Percentiles rank a stretch among this genome's conserved stretches.
Conservation (phyloP, 1,140 invertebrate genomes). For the Drosophila biarmipes region DNA sequence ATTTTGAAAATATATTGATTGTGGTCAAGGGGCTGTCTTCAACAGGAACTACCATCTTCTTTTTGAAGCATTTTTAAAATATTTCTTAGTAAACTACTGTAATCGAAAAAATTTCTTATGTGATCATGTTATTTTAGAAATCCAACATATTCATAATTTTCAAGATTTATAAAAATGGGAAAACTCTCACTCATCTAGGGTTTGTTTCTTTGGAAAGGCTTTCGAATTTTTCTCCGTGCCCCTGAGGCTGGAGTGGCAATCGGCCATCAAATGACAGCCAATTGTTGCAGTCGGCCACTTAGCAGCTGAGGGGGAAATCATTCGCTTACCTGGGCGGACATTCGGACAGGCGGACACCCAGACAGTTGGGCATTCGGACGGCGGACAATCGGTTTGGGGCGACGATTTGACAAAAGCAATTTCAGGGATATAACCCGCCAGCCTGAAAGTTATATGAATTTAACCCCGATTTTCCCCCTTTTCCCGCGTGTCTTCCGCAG, state of each 20-base stretch:
- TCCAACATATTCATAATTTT: too few relatives aligned
- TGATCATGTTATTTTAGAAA: too few relatives aligned
- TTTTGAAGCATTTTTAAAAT: too few relatives aligned
- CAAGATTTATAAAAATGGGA: too few relatives aligned
- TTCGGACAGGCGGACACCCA: slow-evolving; percentile 17
- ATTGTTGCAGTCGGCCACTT: slow-evolving; percentile 79
- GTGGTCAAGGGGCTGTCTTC: too few relatives aligned
- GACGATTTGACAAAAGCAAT: slow-evolving; percentile 77
- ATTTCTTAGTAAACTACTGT: too few relatives aligned
- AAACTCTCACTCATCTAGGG: too few relatives aligned
- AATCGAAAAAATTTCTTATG: too few relatives aligned
- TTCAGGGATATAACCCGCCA: slow-evolving; percentile 41
- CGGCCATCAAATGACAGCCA: slow-evolving; percentile 78
- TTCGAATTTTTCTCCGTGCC: slow-evolving; percentile 15
- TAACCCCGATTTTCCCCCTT: slow-evolving; percentile 15
- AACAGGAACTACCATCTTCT: too few relatives aligned
- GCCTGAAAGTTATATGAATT: slow-evolving; percentile 27
- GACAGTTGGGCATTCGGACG: slow-evolving; percentile 16
- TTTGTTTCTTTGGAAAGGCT: rapidly evolving
- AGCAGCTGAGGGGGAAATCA: slow-evolving; percentile 45
- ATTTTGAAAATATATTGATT: too few relatives aligned
- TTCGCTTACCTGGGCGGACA: slow-evolving; percentile 42
- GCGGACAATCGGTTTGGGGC: slow-evolving; percentile 1
- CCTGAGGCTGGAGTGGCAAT: slow-evolving; percentile 14
- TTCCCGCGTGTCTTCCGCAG: slow-evolving; percentile 85